A percentile compares a stretch with the other conserved stretches of the same genome.
These are phyloP conservation scores for Lampris megalopsis DNA, from an alignment of 2,113 vertebrate genomes.

Conservation along the genomic window DNA sequence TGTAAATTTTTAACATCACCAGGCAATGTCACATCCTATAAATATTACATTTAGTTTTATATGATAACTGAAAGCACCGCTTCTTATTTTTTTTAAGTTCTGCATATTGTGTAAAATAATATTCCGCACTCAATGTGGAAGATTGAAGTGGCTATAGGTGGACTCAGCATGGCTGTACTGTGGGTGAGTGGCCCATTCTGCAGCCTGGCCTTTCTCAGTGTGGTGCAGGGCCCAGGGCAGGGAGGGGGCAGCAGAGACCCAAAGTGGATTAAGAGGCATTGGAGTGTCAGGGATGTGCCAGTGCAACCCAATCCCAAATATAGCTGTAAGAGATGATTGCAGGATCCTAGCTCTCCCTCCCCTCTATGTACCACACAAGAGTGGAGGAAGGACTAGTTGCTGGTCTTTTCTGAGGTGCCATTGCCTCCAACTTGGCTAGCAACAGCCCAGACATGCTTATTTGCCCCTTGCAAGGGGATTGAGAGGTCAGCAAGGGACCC, in stretches of 20 bases:
- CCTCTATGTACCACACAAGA: conserved; percentile 30
- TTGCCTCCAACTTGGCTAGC: neutral
- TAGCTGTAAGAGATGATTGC: conserved; percentile 33
- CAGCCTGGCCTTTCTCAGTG: conserved; percentile 10
- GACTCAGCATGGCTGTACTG: conserved; percentile 11
- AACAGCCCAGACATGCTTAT: conserved; percentile 31
- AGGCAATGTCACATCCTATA: neutral
- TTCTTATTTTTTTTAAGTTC: no score
- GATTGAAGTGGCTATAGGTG: neutral
- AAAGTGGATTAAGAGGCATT: conserved; percentile 49
- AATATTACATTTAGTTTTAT: no score
- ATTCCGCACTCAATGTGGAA: no score
- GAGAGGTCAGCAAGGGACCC: conserved; percentile 1
- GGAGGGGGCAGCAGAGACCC: conserved; percentile 73
- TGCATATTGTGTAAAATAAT: no score
- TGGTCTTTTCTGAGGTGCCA: conserved; percentile 16
- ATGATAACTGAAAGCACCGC: no score
- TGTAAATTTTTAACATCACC: neutral
- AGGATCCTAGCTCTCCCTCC: conserved; percentile 30
- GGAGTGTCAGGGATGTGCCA: conserved; percentile 38
- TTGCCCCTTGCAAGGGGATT: conserved; percentile 22
- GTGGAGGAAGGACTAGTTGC: conserved; percentile 33
- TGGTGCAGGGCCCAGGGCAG: conserved; percentile 55
- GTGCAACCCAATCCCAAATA: conserved; percentile 29
- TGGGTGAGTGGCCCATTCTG: neutral